phyloP scores from a whole-genome alignment of 2,888 invertebrate species.

The Yponomeuta plumbellus region DNA sequence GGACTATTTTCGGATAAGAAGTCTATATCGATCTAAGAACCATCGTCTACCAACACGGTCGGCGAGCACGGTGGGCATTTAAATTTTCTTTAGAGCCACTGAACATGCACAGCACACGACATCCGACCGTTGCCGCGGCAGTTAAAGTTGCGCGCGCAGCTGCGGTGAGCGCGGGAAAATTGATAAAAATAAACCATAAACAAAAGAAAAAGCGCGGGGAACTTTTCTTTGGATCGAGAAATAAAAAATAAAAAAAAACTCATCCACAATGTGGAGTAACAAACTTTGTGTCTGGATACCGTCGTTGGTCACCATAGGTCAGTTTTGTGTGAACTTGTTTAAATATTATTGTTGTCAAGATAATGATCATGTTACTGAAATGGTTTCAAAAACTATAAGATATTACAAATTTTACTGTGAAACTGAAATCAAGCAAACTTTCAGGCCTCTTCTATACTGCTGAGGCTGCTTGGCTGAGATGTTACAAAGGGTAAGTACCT shows the following conservation, averaged over 20 bases:
- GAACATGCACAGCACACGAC: not conserved
- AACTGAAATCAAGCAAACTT: not conserved
- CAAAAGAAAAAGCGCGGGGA: not conserved
- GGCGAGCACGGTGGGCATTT: not conserved
- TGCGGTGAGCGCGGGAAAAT: constrained; percentile 5
- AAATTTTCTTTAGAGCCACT: not conserved
- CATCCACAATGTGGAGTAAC: constrained; percentile 4
- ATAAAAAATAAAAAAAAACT: too few species aligned
- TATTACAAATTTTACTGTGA: too few species aligned
- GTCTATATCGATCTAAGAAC: not conserved
- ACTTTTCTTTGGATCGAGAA: not conserved
- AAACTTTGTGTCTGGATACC: constrained; percentile 3
- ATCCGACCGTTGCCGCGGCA: not conserved
- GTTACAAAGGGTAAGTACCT: constrained; percentile 48
- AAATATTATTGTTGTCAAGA: too few species aligned
- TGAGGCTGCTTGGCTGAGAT: constrained; percentile 43
- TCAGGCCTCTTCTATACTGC: not conserved
- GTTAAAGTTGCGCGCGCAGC: constrained; percentile 5
- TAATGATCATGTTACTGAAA: too few species aligned
- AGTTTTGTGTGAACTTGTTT: not conserved
- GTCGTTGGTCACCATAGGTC: not conserved
- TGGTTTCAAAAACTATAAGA: too few species aligned
- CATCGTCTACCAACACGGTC: not conserved
- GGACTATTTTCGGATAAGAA: not conserved
- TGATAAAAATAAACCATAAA: not conserved